Percentiles rank a stretch among this genome's conserved stretches.
phyloP scores from a whole-genome alignment of 2,113 vertebrate species.

The Alosa alosa region DNA sequence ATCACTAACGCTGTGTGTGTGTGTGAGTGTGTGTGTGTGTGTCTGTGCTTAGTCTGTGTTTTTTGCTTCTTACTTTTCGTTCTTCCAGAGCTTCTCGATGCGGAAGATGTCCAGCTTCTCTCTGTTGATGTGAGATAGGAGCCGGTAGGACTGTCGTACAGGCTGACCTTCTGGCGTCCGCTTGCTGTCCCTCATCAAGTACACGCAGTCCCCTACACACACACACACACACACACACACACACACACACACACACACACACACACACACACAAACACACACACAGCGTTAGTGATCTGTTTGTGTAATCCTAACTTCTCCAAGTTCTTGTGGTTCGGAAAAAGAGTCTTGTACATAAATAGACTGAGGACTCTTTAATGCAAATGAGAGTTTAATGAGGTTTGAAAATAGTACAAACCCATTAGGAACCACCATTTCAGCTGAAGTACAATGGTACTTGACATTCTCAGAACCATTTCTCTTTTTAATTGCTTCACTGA shows the following conservation, averaged over 20 bases:
- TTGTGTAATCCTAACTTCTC: background rate
- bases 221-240: constrained; percentile 10
- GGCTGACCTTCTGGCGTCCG: constrained; percentile 91
- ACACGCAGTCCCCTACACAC: constrained; percentile 89
- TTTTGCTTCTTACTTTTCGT: constrained; percentile 83
- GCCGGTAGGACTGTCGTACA: constrained; percentile 90
- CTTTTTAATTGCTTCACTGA: background rate
- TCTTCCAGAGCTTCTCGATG: constrained; percentile 99
- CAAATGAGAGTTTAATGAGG: too few species aligned
- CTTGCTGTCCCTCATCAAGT: constrained; percentile 96
- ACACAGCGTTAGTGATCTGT: background rate
- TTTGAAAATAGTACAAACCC: too few species aligned
- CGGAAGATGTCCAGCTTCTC: constrained; percentile 98
- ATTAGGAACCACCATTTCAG: too few species aligned
- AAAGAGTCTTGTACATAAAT: too few species aligned
- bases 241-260: background rate
- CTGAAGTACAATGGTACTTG: background rate
- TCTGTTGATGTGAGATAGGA: constrained; percentile 91
- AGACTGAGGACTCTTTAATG: too few species aligned
- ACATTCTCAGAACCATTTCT: too few species aligned
- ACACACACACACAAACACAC: constrained; percentile 1
- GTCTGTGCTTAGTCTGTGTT: background rate
- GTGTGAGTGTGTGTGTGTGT: background rate
- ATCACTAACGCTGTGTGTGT: background rate
- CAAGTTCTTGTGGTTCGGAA: too few species aligned